phyloP scores from a whole-genome alignment of 2,888 invertebrate species.

The Gisinianus flammeolus region DNA sequence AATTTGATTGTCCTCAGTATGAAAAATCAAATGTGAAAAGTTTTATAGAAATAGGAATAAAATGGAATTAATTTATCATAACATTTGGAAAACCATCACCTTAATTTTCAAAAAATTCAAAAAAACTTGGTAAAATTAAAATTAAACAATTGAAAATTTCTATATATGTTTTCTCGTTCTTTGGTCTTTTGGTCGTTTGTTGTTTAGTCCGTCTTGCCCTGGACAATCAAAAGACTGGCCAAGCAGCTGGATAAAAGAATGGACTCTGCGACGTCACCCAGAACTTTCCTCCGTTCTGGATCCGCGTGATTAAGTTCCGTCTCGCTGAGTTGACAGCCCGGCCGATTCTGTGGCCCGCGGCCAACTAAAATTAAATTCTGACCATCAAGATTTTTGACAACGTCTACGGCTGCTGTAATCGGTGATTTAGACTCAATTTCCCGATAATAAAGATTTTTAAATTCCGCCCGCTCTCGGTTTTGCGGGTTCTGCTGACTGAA shows the following conservation, averaged over 20 bases:
- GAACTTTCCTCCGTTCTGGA: slow-evolving; percentile 40
- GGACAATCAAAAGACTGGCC: slow-evolving; percentile 46
- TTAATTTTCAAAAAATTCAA: too few species aligned
- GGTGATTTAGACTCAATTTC: neutral
- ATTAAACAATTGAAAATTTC: too few species aligned
- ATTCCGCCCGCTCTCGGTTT: too few species aligned
- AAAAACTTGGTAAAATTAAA: too few species aligned
- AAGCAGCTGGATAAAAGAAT: slow-evolving; percentile 36
- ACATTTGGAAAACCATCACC: too few species aligned
- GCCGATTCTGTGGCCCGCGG: neutral
- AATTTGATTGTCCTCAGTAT: too few species aligned
- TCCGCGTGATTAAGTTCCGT: slow-evolving; percentile 38
- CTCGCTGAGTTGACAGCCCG: slow-evolving; percentile 34
- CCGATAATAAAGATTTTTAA: neutral
- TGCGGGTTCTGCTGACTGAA: too few species aligned
- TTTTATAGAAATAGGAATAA: too few species aligned
- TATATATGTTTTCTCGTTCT: too few species aligned
- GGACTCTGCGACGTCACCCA: slow-evolving; percentile 48
- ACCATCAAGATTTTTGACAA: neutral
- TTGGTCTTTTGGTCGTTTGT: too few species aligned
- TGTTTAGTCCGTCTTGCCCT: slow-evolving; percentile 12
- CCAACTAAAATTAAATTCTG: neutral
- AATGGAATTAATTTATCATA: too few species aligned
- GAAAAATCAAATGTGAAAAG: too few species aligned
- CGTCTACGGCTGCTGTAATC: neutral